phyloP scores from a whole-genome alignment of 2,797 vertebrate genomes.

The Coccyzus lansbergi region DNA sequence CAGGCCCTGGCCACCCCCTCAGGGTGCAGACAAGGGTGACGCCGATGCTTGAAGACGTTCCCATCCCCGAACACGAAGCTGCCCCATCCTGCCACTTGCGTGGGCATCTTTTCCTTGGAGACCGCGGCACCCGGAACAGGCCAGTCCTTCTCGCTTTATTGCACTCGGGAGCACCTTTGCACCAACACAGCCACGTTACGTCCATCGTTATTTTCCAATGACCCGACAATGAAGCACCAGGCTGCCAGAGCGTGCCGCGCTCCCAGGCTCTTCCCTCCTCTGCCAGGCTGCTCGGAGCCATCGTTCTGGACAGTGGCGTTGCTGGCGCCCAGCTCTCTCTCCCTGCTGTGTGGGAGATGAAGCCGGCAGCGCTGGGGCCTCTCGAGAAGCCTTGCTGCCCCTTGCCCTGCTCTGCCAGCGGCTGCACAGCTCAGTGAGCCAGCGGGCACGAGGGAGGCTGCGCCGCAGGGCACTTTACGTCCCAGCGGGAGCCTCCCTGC shows the following conservation, averaged over 20 bases:
- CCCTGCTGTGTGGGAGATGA: neutral
- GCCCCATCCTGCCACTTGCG: rapidly evolving
- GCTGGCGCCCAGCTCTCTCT: neutral
- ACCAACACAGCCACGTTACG: rapidly evolving
- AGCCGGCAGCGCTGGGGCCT: neutral
- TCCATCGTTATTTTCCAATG: neutral
- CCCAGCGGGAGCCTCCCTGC: neutral
- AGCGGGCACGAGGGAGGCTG: neutral
- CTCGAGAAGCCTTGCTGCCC: neutral
- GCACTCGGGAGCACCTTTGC: neutral
- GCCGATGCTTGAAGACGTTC: neutral
- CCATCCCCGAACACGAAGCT: neutral
- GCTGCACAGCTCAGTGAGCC: rapidly evolving
- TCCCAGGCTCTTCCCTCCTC: neutral
- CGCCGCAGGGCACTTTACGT: neutral
- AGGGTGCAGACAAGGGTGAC: rapidly evolving
- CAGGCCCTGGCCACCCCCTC: rapidly evolving
- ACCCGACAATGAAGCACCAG: neutral
- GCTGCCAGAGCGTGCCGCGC: rapidly evolving
- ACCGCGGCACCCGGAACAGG: neutral
- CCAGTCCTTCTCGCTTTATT: conserved; percentile 52
- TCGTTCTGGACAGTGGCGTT: rapidly evolving
- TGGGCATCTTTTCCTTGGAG: neutral
- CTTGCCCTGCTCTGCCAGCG: rapidly evolving
- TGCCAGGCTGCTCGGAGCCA: neutral